These are phyloP conservation scores for Oryctes rhinoceros DNA, from an alignment of 1,140 invertebrate species.

Conservation along the genomic window DNA sequence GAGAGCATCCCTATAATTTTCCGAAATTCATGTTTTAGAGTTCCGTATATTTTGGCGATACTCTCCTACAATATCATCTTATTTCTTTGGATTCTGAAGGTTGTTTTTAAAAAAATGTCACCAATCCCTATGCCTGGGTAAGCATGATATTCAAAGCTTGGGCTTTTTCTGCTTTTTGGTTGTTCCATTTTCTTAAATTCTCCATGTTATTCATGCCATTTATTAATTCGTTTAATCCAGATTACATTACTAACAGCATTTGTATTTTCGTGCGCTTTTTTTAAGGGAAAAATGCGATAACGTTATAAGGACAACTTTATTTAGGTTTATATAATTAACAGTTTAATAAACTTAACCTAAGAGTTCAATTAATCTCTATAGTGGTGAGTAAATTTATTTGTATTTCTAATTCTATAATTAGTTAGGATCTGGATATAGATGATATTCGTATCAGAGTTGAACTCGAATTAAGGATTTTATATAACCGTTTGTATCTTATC, in stretches of 20 bases:
- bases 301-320: neutral
- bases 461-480: too few species aligned
- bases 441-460: too few species aligned
- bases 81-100: constrained; percentile 24
- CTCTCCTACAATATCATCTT: constrained; percentile 5
- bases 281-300: neutral
- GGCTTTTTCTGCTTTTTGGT: neutral
- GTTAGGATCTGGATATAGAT: too few species aligned
- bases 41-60: neutral
- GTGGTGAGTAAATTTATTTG: neutral
- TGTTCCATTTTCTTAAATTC: neutral
- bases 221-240: neutral
- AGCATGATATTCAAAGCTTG: constrained; percentile 37
- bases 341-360: neutral
- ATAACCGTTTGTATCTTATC: too few species aligned
- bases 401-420: neutral
- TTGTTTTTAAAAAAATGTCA: constrained; percentile 38
- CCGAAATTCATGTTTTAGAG: neutral
- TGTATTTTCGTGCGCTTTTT: neutral
- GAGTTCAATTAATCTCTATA: neutral
- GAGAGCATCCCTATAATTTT: neutral
- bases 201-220: neutral
- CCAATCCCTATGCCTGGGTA: constrained; percentile 42
- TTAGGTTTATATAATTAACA: neutral
- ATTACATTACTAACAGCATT: neutral